Evolutionary conservation across 37 sponge, comb jelly and placozoan species (phyloP), one percentile per base, ranked within the genome.

Genomic region (Agelas oroides): DNA sequence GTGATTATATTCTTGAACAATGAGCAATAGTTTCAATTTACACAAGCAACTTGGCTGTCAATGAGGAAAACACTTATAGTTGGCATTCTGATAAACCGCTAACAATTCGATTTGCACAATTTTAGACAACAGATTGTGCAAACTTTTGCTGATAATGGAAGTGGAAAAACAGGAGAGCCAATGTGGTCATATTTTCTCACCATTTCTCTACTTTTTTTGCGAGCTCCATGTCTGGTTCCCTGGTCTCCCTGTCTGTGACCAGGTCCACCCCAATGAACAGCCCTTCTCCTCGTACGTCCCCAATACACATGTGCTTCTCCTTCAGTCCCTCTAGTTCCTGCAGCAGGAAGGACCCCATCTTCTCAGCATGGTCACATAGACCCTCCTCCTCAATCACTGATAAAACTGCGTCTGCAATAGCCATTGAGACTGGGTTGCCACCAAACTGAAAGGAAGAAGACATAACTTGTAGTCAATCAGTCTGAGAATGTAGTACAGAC

Each of bases 341-440:
- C 59, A 81, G 73, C 61, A 96, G 68, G 64, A 81, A 84, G 61
- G 30, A 65, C 1, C 96, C 96, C 27, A 92, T 58, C 36, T 71
- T 75, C 32, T n/a, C 16, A 31, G 96, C 90, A 20, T 90, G 67
- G 53, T 75, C 55, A 46, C 86, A 88, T 18, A 96, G 89, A 0
- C 52, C 53, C 70, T 96, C 94, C 18, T 87, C 66, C 53, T 85
- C 84, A 13, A 96, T 79, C 23, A 92, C 88, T 53, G 52, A 58
- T 34, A 93, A 86, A 14, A 96, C 96, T 55, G 91, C 91, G 28
- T 86, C 55, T 20, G 89, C 91, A 46, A 90, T 84, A 19, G 94
- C 92, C 91, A 87, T 88, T 12, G 96, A 96, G 1, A 96, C 96
- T 19, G 93, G 91, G 60, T 96, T 96, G 17, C 95, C 95, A 1